phyloP scores from a whole-genome alignment of 2,113 vertebrate genomes.

The Takifugu flavidus region DNA sequence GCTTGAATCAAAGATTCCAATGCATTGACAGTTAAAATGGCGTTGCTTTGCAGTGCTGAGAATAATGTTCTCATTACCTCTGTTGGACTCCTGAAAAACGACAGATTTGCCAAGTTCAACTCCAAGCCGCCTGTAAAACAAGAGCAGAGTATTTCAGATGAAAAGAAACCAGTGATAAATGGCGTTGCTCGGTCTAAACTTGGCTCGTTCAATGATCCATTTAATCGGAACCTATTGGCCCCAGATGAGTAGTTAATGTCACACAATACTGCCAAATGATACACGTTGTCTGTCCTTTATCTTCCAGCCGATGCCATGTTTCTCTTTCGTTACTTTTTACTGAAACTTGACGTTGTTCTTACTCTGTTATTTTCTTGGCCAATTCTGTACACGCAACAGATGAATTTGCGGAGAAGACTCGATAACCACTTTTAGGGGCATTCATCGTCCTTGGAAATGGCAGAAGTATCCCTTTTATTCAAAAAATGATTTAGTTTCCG shows the following conservation, averaged over 20 bases:
- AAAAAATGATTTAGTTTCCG: neutral
- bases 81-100: conserved; percentile 95
- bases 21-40: too few relatives aligned
- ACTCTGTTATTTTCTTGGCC: conserved; percentile 95
- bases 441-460: conserved; percentile 77
- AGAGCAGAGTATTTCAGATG: conserved; percentile 1
- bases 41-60: too few relatives aligned
- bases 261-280: too few relatives aligned
- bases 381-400: conserved; percentile 91
- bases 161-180: neutral
- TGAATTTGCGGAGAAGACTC: conserved; percentile 93
- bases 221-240: too few relatives aligned
- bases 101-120: conserved; percentile 95
- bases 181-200: neutral
- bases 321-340: neutral
- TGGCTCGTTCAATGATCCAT: too few relatives aligned
- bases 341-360: conserved; percentile 27
- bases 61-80: conserved; percentile 73
- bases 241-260: too few relatives aligned
- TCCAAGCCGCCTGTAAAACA: conserved; percentile 83
- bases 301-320: neutral
- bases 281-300: neutral
- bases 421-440: conserved; percentile 88
- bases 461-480: neutral
- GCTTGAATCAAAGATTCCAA: too few relatives aligned